These are phyloP conservation scores for Cryptomyrus ogoouensis DNA, from an alignment of 2,113 vertebrate species.

Conservation along the genomic window DNA sequence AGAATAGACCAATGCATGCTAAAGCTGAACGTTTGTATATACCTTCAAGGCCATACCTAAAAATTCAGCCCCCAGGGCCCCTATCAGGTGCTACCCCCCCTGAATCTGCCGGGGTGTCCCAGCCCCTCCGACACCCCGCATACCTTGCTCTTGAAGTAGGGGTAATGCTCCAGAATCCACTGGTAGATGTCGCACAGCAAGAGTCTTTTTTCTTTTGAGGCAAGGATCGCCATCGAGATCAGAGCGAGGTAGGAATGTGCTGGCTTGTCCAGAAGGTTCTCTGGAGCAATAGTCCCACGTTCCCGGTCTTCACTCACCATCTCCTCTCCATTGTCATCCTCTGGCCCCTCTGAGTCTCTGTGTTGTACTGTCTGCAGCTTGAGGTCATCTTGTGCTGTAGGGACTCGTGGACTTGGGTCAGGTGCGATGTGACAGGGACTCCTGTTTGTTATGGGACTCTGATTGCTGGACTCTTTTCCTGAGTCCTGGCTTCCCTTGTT, in stretches of 20 bases:
- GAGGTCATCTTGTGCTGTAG: conserved; percentile 33
- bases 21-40: conserved; percentile 8
- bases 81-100: background rate
- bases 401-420: conserved; percentile 33
- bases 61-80: background rate
- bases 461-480: conserved; percentile 35
- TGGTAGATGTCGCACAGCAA: conserved; percentile 78
- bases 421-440: conserved; percentile 27
- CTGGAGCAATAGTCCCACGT: background rate
- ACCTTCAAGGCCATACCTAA: background rate
- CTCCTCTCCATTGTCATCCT: conserved; percentile 36
- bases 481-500: conserved; percentile 50
- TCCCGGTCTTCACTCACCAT: conserved; percentile 26
- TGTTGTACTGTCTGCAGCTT: conserved; percentile 19
- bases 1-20: background rate
- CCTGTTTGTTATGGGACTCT: conserved; percentile 32
- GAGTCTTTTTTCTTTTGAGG: conserved; percentile 69
- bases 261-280: conserved; percentile 55
- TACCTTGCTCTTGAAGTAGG: conserved; percentile 79
- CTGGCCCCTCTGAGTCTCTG: conserved; percentile 17
- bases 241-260: conserved; percentile 73
- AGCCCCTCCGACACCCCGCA: background rate
- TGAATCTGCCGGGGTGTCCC: background rate
- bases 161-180: conserved; percentile 78
- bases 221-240: conserved; percentile 74